Base-by-base conservation (phyloP, 2,888 invertebrate species). In the Isoperla grammatica region DNA sequence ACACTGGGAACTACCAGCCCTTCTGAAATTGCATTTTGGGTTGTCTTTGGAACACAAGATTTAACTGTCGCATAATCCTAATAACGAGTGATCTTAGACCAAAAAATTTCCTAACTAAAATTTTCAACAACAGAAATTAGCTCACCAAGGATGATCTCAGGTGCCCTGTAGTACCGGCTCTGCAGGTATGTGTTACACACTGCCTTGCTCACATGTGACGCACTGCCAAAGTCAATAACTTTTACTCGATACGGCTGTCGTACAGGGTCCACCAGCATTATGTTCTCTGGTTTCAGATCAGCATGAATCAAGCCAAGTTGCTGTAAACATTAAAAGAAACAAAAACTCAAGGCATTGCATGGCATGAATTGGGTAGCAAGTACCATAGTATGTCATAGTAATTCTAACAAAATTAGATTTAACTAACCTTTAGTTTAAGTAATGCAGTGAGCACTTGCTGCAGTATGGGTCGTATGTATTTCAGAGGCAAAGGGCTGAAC, bases 181-280 rank as follows among this genome's bases (percentile, higher is more conserved):
- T 99, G 99, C 70, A 99, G 82, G 76, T 99, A 99, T 8, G 99
- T 99, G 73, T 99, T 99, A 78, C 98, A 98, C 54, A 99, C 97
- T 12, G 98, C 98, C 79, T 99, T 99, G 77, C 95, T 95, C 68
- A 98, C 96, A 77, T 99, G 98, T 63, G 96, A 96, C 57, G 99
- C 99, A 72, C 96, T 97, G 68, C 99, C 99, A 79, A 99, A 99
- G 82, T 99, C 99, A 71, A 99, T 99, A 54, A 97, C 99, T 82
- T 99, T 99, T 60, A 99, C 98, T 67, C 98, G 84, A 79, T 97
- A 99, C 1, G 99, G 99, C 75, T 97, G 96, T 66, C 97, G 86
- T 61, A 90, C 89, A 49, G 98, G 99, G 78, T 99, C 98, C 68
- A 99, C 98, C 76, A 99, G 78, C 99, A 99, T 99, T 74, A 99